Conservation (phyloP, 2,113 vertebrate genomes). For the Symphodus melops region DNA sequence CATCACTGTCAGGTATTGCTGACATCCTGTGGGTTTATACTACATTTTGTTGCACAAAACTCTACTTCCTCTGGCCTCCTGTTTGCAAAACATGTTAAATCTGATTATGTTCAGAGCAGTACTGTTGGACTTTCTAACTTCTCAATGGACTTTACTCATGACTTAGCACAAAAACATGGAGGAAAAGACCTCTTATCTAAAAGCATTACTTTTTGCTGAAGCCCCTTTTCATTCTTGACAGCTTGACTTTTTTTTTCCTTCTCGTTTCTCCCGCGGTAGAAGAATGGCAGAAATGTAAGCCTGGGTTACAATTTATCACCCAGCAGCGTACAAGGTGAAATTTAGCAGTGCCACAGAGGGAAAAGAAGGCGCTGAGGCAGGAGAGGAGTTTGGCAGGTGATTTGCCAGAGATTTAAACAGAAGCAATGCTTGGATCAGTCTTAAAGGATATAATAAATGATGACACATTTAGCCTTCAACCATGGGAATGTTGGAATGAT, state of each 20-base stretch:
- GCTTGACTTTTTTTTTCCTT: conserved; percentile 27
- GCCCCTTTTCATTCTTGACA: conserved; percentile 29
- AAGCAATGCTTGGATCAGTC: not conserved
- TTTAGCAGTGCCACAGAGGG: conserved; percentile 18
- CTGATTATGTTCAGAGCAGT: not conserved
- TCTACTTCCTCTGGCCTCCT: conserved; percentile 12
- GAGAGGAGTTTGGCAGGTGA: conserved; percentile 8
- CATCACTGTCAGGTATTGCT: not conserved
- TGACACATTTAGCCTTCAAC: not conserved
- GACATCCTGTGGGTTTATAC: not conserved
- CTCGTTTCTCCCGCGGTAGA: not conserved
- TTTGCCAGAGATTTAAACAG: conserved; percentile 21
- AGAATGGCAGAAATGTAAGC: conserved; percentile 17
- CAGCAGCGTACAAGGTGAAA: conserved; percentile 9
- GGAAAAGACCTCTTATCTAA: conserved; percentile 20
- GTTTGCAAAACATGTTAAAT: conserved; percentile 3
- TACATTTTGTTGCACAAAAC: conserved; percentile 4
- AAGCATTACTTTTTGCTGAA: conserved; percentile 25
- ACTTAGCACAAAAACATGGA: not conserved
- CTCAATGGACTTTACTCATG: conserved; percentile 2
- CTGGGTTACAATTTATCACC: conserved; percentile 35
- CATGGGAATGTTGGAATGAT: not conserved
- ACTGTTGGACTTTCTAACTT: not conserved
- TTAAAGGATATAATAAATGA: conserved; percentile 9
- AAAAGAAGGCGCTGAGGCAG: conserved; percentile 1